Conservation (phyloP, 2,797 vertebrate species). For the Simalia tracyae region DNA sequence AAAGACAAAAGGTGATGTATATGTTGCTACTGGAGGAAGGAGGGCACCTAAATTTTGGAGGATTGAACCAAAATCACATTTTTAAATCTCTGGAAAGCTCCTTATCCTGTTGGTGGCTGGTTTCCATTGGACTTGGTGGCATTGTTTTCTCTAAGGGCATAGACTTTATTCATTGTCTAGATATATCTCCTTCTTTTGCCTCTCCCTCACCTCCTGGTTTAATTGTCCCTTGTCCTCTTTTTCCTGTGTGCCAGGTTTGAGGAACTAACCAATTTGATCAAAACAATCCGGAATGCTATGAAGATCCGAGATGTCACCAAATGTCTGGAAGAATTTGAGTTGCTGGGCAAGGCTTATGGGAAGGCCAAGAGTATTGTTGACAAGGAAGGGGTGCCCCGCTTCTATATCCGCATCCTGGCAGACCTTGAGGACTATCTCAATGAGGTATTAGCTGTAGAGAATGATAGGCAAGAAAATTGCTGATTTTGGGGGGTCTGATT, state of each 20-base stretch:
- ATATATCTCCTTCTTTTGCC: neutral
- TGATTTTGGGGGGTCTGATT: neutral
- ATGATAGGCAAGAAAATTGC: no score
- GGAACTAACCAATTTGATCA: constrained; percentile 90
- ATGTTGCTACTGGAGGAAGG: neutral
- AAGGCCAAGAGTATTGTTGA: constrained; percentile 93
- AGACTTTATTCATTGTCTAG: neutral
- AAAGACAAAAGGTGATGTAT: constrained; percentile 86
- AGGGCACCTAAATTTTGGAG: neutral
- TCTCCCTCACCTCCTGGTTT: no score
- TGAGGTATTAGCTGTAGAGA: constrained; percentile 74
- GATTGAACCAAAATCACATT: neutral
- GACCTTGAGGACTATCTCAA: constrained; percentile 91
- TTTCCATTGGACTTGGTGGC: neutral
- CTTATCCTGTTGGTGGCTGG: neutral
- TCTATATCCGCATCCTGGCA: constrained; percentile 88
- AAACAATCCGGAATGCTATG: constrained; percentile 93
- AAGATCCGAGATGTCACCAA: constrained; percentile 93
- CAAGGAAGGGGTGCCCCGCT: constrained; percentile 88
- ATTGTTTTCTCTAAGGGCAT: neutral
- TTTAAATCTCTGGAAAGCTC: neutral
- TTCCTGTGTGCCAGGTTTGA: constrained; percentile 79
- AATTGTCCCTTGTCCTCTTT: neutral
- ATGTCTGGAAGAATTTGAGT: constrained; percentile 92
- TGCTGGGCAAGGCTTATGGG: constrained; percentile 86